Conservation (phyloP, 1,140 invertebrate species). For the Agrypnia vestita region DNA sequence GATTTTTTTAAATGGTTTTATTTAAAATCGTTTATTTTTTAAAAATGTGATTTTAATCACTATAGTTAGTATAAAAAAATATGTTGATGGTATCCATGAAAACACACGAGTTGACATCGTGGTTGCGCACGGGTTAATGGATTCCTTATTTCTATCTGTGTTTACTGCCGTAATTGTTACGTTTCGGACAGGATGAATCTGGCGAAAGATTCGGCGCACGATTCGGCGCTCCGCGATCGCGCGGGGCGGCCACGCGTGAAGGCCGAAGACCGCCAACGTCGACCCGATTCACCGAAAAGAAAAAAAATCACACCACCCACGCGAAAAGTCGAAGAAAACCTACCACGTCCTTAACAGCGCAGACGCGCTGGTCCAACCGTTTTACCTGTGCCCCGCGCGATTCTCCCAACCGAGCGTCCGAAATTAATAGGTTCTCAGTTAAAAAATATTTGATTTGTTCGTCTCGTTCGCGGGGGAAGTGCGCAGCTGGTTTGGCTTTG, state of each 20-base stretch:
- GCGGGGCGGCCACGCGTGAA: slow-evolving; percentile 5
- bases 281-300: not conserved
- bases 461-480: not conserved
- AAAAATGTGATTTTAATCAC: too few species aligned
- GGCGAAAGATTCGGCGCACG: slow-evolving; percentile 30
- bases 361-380: not conserved
- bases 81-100: too few species aligned
- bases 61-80: too few species aligned
- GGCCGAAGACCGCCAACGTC: slow-evolving; percentile 33
- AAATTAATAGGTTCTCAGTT: not conserved
- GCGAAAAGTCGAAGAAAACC: not conserved
- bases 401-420: not conserved
- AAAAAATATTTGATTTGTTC: not conserved
- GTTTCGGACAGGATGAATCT: slow-evolving; percentile 27
- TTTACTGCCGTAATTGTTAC: slow-evolving; percentile 17
- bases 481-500: not conserved
- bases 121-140: too few species aligned
- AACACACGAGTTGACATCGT: too few species aligned
- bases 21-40: too few species aligned
- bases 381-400: not conserved
- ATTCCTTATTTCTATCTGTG: too few species aligned
- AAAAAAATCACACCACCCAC: not conserved
- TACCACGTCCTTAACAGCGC: not conserved
- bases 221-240: slow-evolving; percentile 16
- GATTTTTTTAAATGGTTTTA: too few species aligned